phyloP scores from a whole-genome alignment of 2,113 vertebrate species.

The Neogobius melanostomus region DNA sequence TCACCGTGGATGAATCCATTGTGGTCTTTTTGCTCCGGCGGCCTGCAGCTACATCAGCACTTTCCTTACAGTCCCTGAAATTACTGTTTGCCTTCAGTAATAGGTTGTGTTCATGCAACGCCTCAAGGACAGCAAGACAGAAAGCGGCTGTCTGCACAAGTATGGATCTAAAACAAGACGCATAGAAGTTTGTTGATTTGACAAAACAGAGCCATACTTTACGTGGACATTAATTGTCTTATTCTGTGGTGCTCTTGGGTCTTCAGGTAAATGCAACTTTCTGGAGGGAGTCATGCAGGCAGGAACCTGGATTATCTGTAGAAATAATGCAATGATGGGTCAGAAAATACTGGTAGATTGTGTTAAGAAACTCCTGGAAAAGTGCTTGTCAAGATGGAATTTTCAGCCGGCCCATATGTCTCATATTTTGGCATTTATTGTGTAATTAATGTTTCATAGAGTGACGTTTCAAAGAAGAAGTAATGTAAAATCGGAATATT shows the following conservation, averaged over 20 bases:
- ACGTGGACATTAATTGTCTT: neutral
- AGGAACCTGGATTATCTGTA: slow-evolving; percentile 44
- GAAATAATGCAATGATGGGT: slow-evolving; percentile 53
- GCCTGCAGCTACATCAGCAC: slow-evolving; percentile 75
- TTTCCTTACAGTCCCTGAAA: slow-evolving; percentile 73
- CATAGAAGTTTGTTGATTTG: slow-evolving; percentile 8
- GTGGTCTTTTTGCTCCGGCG: slow-evolving; percentile 37
- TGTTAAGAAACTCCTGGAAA: neutral
- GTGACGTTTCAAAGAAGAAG: too few species aligned
- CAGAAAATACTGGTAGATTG: slow-evolving; percentile 36
- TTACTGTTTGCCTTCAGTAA: slow-evolving; percentile 65
- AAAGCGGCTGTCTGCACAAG: slow-evolving; percentile 7
- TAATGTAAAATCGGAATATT: too few species aligned
- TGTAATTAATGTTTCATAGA: too few species aligned
- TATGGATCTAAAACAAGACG: neutral
- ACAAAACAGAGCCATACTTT: slow-evolving; percentile 22
- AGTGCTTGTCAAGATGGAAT: neutral
- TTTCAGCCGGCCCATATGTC: slow-evolving; percentile 4
- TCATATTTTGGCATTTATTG: too few species aligned
- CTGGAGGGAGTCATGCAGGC: slow-evolving; percentile 4
- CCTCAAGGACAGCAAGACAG: slow-evolving; percentile 12
- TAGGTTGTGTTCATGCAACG: slow-evolving; percentile 56
- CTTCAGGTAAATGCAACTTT: slow-evolving; percentile 27
- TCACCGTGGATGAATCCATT: slow-evolving; percentile 65
- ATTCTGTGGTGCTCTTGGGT: slow-evolving; percentile 15